These are phyloP conservation scores for Drosophila fuyamai DNA, from an alignment of 1,140 invertebrate species.

Conservation along the genomic window DNA sequence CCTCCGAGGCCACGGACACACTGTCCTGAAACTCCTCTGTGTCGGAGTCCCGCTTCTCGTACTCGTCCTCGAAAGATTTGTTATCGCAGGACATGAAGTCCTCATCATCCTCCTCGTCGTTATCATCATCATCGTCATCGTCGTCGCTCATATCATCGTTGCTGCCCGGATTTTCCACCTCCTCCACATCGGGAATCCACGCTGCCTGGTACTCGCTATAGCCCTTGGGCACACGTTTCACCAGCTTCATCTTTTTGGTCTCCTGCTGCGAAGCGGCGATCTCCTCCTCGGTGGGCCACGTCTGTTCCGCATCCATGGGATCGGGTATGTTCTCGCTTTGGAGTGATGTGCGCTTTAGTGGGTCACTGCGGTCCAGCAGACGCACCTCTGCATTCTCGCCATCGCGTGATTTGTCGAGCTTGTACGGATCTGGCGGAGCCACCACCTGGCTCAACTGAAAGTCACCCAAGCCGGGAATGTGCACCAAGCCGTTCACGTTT, in stretches of 20 bases:
- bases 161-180: constrained; percentile 86
- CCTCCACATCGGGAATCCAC: constrained; percentile 94
- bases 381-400: constrained; percentile 74
- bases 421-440: constrained; percentile 90
- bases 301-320: constrained; percentile 97
- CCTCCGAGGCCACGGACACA: constrained; percentile 88
- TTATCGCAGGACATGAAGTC: constrained; percentile 88
- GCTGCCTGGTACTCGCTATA: constrained; percentile 97
- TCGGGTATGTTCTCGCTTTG: constrained; percentile 93
- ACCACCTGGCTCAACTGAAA: constrained; percentile 95
- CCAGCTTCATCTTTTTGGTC: constrained; percentile 87
- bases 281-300: constrained; percentile 97
- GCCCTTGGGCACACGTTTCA: constrained; percentile 95
- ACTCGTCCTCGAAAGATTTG: constrained; percentile 87
- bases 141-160: constrained; percentile 84
- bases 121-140: constrained; percentile 57
- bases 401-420: constrained; percentile 86
- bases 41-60: constrained; percentile 85
- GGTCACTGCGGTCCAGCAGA: constrained; percentile 89
- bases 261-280: constrained; percentile 89
- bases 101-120: constrained; percentile 66
- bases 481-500: constrained; percentile 94
- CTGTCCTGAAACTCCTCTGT: constrained; percentile 89
- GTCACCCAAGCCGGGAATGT: constrained; percentile 95
- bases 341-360: constrained; percentile 90